Conservation (phyloP, 2,888 invertebrate genomes). For the Cataglyphis cursor region DNA sequence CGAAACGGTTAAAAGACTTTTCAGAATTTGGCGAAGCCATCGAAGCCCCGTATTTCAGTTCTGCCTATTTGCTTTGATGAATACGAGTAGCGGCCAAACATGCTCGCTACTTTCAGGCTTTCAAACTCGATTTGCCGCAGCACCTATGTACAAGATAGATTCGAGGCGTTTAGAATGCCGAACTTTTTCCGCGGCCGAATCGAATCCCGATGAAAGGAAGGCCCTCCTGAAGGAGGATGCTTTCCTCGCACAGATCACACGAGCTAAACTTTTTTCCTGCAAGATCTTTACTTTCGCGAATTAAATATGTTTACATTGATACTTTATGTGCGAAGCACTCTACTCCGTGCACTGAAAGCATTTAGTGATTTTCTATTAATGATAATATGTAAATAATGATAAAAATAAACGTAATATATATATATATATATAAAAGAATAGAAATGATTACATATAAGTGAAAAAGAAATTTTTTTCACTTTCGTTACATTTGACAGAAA, state of each 20-base stretch:
- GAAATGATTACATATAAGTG: background rate
- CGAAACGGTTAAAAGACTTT: conserved; percentile 42
- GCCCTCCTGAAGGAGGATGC: background rate
- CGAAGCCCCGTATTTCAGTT: conserved; percentile 26
- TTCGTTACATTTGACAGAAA: background rate
- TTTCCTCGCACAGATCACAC: background rate
- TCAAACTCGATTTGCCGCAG: conserved; percentile 42
- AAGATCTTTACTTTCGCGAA: conserved; percentile 4
- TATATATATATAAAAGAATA: background rate
- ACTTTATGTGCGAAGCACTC: background rate
- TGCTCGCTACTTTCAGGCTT: conserved; percentile 41
- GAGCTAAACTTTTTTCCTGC: background rate
- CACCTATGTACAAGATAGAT: conserved; percentile 30
- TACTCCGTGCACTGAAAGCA: background rate
- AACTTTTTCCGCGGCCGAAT: conserved; percentile 35
- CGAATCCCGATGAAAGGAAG: conserved; percentile 42
- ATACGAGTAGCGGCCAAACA: conserved; percentile 40
- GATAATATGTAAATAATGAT: background rate
- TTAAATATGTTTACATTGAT: conserved; percentile 22
- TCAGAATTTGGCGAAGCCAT: conserved; percentile 16
- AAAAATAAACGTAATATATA: background rate
- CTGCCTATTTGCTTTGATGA: conserved; percentile 36
- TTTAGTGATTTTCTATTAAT: background rate
- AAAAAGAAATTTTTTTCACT: background rate
- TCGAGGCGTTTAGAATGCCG: conserved; percentile 46